These are phyloP conservation scores for Brachionus sp. DNA, from an alignment of 1,140 invertebrate species.

Conservation along the genomic window DNA sequence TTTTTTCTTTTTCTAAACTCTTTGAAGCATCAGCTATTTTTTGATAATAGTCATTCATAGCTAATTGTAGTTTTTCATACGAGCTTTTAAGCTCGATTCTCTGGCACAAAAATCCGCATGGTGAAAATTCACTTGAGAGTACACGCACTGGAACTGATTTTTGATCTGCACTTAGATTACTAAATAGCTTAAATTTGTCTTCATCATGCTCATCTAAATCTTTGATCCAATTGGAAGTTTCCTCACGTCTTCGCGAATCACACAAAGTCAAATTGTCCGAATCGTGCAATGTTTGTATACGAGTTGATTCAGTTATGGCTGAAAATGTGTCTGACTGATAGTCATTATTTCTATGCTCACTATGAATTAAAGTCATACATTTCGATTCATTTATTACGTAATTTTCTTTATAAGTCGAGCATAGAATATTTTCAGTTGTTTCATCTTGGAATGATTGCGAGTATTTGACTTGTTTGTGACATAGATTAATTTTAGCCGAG, in stretches of 20 bases:
- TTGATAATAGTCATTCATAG: constrained; percentile 38
- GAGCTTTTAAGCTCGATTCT: background rate
- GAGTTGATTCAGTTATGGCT: constrained; percentile 39
- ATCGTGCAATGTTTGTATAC: constrained; percentile 31
- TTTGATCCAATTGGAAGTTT: constrained; percentile 39
- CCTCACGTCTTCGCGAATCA: background rate
- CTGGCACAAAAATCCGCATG: background rate
- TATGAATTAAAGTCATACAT: background rate
- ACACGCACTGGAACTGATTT: background rate
- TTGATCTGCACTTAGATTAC: background rate
- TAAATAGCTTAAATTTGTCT: background rate
- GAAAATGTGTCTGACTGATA: constrained; percentile 16
- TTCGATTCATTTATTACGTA: background rate
- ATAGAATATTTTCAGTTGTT: constrained; percentile 27
- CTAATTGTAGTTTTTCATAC: background rate
- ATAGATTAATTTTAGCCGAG: background rate
- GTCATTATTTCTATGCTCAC: background rate
- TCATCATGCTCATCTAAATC: constrained; percentile 25
- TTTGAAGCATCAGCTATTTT: constrained; percentile 4
- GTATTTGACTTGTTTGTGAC: background rate
- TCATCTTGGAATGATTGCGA: background rate
- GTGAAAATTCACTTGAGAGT: background rate
- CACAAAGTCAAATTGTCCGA: background rate
- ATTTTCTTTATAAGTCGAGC: constrained; percentile 38
- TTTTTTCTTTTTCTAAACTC: background rate